Evolutionary conservation across 1,140 invertebrate species (phyloP).

Genomic region (Drosophila punjabiensis): DNA sequence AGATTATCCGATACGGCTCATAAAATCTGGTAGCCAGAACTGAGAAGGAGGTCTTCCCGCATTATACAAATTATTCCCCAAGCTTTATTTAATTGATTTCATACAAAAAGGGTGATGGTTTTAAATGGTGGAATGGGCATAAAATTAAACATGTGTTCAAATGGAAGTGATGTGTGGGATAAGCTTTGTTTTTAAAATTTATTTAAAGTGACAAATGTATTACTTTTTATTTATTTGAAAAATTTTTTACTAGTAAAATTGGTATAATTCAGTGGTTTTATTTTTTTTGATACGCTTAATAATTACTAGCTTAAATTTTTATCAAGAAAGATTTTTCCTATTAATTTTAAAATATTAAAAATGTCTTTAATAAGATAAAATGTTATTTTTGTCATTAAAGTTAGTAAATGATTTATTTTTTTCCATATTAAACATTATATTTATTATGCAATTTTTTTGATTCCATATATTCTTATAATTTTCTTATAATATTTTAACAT

Average conservation of each 20-base stretch:
- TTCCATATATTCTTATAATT: neutral
- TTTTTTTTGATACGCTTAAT: too few relatives aligned
- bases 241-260: too few relatives aligned
- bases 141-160: neutral
- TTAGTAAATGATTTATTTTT: neutral
- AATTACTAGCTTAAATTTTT: too few relatives aligned
- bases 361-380: too few relatives aligned
- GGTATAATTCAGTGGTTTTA: too few relatives aligned
- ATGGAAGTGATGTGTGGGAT: neutral
- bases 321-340: too few relatives aligned
- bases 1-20: conserved; percentile 52
- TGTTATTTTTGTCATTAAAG: too few relatives aligned
- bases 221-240: too few relatives aligned
- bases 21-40: conserved; percentile 15
- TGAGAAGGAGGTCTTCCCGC: conserved; percentile 6
- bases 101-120: neutral
- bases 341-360: too few relatives aligned
- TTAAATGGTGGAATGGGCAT: neutral
- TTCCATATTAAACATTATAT: neutral
- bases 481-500: neutral
- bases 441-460: neutral
- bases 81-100: conserved; percentile 28
- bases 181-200: neutral
- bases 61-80: conserved; percentile 21
- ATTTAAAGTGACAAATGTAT: neutral